Base-by-base conservation (phyloP, 2,797 vertebrate species). In the Mycteria americana region DNA sequence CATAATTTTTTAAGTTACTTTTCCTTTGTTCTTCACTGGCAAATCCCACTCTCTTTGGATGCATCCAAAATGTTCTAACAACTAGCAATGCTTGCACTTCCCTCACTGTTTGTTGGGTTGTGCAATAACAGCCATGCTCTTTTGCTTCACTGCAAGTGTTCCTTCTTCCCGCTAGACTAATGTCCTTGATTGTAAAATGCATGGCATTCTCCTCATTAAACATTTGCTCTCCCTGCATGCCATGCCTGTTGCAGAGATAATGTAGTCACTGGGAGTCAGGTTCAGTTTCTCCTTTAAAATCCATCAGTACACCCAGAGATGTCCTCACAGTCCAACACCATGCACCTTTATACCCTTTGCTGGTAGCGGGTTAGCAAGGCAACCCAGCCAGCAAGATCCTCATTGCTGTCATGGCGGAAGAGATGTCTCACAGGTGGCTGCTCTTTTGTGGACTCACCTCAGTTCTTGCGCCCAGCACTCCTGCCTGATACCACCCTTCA, bases 351-450 rank as follows among this genome's bases (percentile, higher is more conserved):
- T 0, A 15, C 51, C 2, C 51, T 65, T 33, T 14, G 41, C 35
- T 59, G 28, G 28, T 9, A 14, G 39, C 1, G 0, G 46, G 41
- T 39, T 18, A 54, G 35, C 41, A 18, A 48, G 41, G 48, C 33
- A 62, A 22, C 46, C 19, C 1, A 4, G 56, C n/a, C 50, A 30
- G 39, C 1, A 1, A 24, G 63, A 18, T 6, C 48, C 43, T 50
- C 28, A 2, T 0, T 9, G 51, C 13, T 28, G 74, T 2, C 15
- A 4, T 31, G 23, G 9, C 2, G 0, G 45, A 62, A 13, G 13
- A 37, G 6, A 17, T 5, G 9, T 7, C 59, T 72, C 2, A 0
- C 2, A 12, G 25, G 35, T 2, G 0, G 46, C 35, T 17, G 35
- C 65, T 37, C 35, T 28, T 23, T 3, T 9, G 25, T 1, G 13